Conservation (phyloP, 2,113 vertebrate species). For the Clupea harengus region DNA sequence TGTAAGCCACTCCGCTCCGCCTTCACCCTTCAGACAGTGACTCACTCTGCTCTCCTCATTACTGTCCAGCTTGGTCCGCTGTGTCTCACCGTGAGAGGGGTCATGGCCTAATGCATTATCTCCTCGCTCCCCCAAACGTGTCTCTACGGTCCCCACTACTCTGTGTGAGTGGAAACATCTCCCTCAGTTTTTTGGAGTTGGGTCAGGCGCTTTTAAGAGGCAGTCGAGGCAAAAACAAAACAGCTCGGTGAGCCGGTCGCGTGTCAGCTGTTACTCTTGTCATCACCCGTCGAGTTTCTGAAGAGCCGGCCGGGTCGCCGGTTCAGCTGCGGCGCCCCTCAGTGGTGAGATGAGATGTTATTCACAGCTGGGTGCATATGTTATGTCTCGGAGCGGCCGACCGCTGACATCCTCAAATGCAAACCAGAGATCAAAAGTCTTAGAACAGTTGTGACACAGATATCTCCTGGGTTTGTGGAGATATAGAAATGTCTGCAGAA, state of each 20-base stretch:
- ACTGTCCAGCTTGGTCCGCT: not conserved
- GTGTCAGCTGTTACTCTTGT: not conserved
- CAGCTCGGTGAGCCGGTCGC: not conserved
- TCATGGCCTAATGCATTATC: not conserved
- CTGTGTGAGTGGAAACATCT: not conserved
- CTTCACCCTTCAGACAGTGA: not conserved
- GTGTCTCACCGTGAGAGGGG: not conserved
- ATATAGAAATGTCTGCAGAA: not conserved
- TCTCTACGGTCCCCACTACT: not conserved
- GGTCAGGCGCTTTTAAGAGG: no score
- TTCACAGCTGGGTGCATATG: not conserved
- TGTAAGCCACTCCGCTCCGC: constrained; percentile 2
- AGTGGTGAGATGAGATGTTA: not conserved
- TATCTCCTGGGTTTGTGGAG: not conserved
- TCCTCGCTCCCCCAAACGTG: not conserved
- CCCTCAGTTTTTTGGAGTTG: no score
- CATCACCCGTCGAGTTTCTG: not conserved
- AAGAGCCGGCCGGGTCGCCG: not conserved
- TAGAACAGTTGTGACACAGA: not conserved
- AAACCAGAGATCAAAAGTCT: not conserved
- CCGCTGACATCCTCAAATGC: not conserved
- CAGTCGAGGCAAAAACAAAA: not conserved
- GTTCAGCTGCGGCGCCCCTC: not conserved
- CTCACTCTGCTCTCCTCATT: not conserved
- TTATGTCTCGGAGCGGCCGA: not conserved